phyloP scores from a whole-genome alignment of 2,113 vertebrate genomes.

The Talpa occidentalis region DNA sequence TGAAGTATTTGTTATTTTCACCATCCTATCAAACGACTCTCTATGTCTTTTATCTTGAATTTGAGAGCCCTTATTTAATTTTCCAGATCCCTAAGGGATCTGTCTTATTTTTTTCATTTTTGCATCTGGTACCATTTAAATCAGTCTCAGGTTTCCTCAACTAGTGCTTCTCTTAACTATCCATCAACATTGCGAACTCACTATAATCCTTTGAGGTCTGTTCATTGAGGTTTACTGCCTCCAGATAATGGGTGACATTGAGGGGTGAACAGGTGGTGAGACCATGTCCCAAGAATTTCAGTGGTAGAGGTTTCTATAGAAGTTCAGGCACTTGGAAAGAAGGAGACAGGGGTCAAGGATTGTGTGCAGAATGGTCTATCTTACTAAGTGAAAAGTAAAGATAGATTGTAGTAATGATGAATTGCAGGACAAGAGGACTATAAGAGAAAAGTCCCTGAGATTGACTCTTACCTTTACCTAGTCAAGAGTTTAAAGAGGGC shows the following conservation, averaged over 20 bases:
- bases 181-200: background rate
- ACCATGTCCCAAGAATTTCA: background rate
- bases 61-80: background rate
- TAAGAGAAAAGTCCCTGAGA: background rate
- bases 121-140: background rate
- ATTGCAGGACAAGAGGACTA: background rate
- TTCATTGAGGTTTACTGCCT: background rate
- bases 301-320: background rate
- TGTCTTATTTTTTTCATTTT: slow-evolving; percentile 11
- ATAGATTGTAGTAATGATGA: background rate
- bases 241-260: background rate
- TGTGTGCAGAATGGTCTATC: background rate
- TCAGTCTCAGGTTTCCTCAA: background rate
- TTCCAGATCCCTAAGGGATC: background rate
- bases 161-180: background rate
- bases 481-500: background rate
- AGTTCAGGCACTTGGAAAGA: background rate
- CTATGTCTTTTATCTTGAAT: background rate
- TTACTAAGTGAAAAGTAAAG: background rate
- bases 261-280: background rate
- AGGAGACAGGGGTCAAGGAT: background rate
- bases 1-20: background rate
- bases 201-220: background rate
- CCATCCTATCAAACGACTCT: background rate
- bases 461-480: background rate